Conservation (phyloP, 2,888 invertebrate species). For the Notodonta ziczac region DNA sequence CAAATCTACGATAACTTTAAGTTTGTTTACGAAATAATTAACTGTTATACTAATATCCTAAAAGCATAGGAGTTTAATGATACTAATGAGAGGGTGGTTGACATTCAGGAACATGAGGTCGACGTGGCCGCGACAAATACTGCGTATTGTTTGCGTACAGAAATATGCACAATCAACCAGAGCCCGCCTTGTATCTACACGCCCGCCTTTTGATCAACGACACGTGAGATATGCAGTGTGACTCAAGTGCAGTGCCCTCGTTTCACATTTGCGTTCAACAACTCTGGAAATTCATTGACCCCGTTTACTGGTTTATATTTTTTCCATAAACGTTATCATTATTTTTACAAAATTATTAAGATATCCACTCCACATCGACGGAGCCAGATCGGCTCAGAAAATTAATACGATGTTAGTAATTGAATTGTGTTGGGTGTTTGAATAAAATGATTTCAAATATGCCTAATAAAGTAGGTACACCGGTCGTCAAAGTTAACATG, state of each 20-base stretch:
- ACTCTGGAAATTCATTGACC: constrained; percentile 43
- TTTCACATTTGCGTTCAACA: constrained; percentile 45
- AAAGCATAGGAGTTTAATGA: not conserved
- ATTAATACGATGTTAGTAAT: too few relatives aligned
- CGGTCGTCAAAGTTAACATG: too few relatives aligned
- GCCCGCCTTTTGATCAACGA: constrained; percentile 53
- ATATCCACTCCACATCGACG: too few relatives aligned
- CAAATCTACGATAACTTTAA: too few relatives aligned
- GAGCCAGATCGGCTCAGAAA: too few relatives aligned
- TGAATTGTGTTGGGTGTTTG: too few relatives aligned
- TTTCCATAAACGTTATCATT: constrained; percentile 1
- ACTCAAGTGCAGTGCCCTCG: constrained; percentile 64
- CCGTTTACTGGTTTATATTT: constrained; percentile 18
- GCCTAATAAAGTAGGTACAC: too few relatives aligned
- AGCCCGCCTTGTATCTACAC: constrained; percentile 18
- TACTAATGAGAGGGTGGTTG: constrained; percentile 4
- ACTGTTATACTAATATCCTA: too few relatives aligned
- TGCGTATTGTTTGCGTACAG: constrained; percentile 8
- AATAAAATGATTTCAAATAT: too few relatives aligned
- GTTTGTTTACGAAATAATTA: too few relatives aligned
- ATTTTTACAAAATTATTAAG: not conserved
- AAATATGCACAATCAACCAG: constrained; percentile 8
- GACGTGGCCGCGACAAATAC: constrained; percentile 5
- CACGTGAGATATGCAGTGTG: constrained; percentile 46
- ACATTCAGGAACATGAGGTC: constrained; percentile 3